These are phyloP conservation scores for Autographa pulchrina DNA, from an alignment of 2,888 invertebrate genomes.

Conservation along the genomic window DNA sequence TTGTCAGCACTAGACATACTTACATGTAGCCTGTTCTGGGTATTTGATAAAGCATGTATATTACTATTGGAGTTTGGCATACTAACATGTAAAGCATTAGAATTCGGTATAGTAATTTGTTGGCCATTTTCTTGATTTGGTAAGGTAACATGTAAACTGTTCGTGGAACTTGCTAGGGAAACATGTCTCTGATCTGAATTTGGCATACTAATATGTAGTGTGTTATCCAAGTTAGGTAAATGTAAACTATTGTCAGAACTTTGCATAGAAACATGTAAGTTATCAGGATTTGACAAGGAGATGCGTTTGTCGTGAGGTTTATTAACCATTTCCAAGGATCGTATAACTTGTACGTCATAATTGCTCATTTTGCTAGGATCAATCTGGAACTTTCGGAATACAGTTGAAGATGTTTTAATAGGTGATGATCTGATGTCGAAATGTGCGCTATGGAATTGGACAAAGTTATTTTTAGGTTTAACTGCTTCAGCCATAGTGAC, in stretches of 20 bases:
- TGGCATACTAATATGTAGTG: neutral
- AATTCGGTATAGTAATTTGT: neutral
- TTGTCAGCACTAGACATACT: conserved; percentile 21
- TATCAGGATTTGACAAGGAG: conserved; percentile 24
- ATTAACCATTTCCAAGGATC: conserved; percentile 71
- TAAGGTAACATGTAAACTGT: neutral
- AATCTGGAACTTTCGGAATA: conserved; percentile 84
- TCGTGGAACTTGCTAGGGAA: neutral
- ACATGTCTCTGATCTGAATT: neutral
- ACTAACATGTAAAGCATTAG: conserved; percentile 16
- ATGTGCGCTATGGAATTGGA: conserved; percentile 83
- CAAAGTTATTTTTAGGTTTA: conserved; percentile 65
- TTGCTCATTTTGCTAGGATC: conserved; percentile 79
- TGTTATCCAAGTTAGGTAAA: conserved; percentile 3
- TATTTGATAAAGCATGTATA: conserved; percentile 13
- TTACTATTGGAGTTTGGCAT: conserved; percentile 28
- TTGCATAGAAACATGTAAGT: neutral
- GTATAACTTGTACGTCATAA: conserved; percentile 77
- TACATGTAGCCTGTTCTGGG: conserved; percentile 25
- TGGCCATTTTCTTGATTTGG: neutral
- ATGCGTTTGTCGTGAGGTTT: conserved; percentile 36
- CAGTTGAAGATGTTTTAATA: conserved; percentile 81
- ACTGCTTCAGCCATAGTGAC: conserved; percentile 47
- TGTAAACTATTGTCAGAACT: conserved; percentile 5
- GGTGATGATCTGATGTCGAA: conserved; percentile 86